These are phyloP conservation scores for Pseudoatta argentina DNA, from an alignment of 1,140 invertebrate species.

Conservation along the genomic window DNA sequence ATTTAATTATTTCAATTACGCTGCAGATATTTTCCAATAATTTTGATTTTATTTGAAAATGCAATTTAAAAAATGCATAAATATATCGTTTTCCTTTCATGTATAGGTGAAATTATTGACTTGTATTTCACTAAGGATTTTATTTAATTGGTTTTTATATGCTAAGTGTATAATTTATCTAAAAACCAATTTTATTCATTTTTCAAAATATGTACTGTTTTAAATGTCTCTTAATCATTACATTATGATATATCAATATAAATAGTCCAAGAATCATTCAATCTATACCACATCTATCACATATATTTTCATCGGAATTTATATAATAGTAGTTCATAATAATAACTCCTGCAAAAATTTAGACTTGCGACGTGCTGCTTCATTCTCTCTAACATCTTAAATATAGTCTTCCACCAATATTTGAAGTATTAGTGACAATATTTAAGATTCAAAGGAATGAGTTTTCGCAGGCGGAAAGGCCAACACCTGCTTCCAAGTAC, in stretches of 20 bases:
- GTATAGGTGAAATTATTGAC: background rate
- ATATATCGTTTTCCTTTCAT: background rate
- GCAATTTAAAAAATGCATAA: background rate
- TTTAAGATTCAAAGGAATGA: constrained; percentile 6
- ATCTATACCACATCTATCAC: background rate
- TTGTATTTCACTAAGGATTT: background rate
- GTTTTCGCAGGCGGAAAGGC: background rate
- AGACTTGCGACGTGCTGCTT: background rate
- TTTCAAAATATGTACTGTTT: background rate
- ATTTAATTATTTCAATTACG: background rate
- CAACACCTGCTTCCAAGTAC: constrained; percentile 3
- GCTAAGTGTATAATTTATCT: background rate
- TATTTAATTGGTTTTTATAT: background rate
- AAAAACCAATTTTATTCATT: background rate
- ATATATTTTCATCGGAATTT: background rate
- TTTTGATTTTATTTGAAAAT: background rate
- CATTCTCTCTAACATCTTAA: background rate
- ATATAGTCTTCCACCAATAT: background rate
- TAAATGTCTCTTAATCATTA: background rate
- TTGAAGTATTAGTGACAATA: background rate
- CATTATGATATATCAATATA: background rate
- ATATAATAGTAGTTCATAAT: background rate
- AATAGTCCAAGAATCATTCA: background rate
- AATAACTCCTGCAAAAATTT: background rate
- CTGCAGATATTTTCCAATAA: background rate